These are phyloP conservation scores for Drosophila conformis DNA, from an alignment of 2,888 invertebrate species.

Conservation along the genomic window DNA sequence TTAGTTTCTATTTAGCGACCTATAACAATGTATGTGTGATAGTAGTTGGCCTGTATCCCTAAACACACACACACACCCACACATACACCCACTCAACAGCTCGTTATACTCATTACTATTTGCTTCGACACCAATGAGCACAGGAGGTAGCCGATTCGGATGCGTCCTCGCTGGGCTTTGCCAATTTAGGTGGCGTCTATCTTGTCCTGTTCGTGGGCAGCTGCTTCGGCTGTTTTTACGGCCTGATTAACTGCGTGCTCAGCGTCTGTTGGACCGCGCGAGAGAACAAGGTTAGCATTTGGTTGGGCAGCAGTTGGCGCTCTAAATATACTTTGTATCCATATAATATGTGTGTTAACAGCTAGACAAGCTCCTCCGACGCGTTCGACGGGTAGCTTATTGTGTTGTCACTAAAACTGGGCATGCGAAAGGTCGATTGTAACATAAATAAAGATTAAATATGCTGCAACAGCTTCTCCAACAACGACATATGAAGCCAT, in stretches of 20 bases:
- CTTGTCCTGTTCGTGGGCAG: constrained; percentile 87
- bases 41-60: constrained; percentile 55
- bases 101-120: constrained; percentile 43
- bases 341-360: constrained; percentile 30
- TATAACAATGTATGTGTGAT: background rate
- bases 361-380: constrained; percentile 15
- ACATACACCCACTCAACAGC: background rate
- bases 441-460: constrained; percentile 41
- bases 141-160: constrained; percentile 75
- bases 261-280: constrained; percentile 78
- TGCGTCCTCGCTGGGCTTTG: constrained; percentile 87
- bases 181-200: constrained; percentile 89
- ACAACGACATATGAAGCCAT: constrained; percentile 32
- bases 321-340: constrained; percentile 46
- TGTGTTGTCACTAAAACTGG: constrained; percentile 64
- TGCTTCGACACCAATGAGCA: constrained; percentile 39
- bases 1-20: constrained; percentile 19
- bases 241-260: constrained; percentile 82
- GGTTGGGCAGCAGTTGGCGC: background rate
- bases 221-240: constrained; percentile 82
- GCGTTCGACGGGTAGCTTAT: constrained; percentile 11
- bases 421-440: constrained; percentile 40
- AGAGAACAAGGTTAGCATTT: constrained; percentile 79
- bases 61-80: constrained; percentile 28
- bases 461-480: constrained; percentile 24